Conservation (phyloP, 2,888 invertebrate species). For the Cryptosula pallasiana region DNA sequence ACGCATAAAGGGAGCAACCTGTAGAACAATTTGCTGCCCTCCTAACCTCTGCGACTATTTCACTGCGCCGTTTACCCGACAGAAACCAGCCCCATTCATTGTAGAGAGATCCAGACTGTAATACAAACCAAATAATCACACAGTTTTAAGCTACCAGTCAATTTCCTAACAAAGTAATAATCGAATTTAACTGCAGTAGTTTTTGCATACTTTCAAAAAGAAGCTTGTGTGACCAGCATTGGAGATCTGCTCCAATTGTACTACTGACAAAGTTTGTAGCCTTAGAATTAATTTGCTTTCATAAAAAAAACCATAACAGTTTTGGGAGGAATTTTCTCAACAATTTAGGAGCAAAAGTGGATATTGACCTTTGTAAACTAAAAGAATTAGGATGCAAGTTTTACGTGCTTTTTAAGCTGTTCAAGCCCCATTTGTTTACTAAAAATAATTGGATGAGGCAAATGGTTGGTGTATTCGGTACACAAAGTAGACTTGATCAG, state of each 20-base stretch:
- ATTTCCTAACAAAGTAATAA: not conserved
- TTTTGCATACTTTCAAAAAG: not conserved
- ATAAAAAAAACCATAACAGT: too few species aligned
- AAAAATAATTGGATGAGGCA: too few species aligned
- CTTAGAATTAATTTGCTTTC: too few species aligned
- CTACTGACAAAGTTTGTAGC: not conserved
- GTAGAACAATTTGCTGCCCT: not conserved
- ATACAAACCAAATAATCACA: not conserved
- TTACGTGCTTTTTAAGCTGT: too few species aligned
- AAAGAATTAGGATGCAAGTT: too few species aligned
- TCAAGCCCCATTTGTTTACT: too few species aligned
- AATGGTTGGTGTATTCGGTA: too few species aligned
- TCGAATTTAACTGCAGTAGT: not conserved
- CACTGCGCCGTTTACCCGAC: not conserved
- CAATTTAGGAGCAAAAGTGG: too few species aligned
- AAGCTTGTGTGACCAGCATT: not conserved
- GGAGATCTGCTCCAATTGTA: not conserved
- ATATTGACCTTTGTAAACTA: too few species aligned
- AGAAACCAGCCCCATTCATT: not conserved
- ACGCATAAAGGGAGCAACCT: not conserved
- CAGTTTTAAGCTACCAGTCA: not conserved
- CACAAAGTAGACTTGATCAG: too few species aligned
- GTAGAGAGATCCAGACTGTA: slow-evolving; percentile 6
- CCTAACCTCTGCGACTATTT: not conserved
- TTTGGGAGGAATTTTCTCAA: too few species aligned